Base-by-base conservation (phyloP, 2,888 invertebrate genomes). In the Nezara viridula region DNA sequence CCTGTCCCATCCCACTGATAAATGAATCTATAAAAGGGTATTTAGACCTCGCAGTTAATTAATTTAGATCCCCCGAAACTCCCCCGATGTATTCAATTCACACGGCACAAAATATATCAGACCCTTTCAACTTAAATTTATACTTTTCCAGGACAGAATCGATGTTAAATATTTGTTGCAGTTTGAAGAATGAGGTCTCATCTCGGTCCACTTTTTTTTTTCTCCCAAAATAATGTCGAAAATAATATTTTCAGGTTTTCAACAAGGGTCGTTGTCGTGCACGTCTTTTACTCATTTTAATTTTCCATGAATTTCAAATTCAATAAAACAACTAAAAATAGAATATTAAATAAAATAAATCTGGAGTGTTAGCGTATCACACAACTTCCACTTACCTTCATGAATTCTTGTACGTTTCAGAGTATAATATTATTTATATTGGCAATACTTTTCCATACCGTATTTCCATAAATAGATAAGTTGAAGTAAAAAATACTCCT, bases 21-120 rank as follows among this genome's bases (percentile, higher is more conserved):
- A 88, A 88, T 88, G 88, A 88, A 88, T 88, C 88, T 88, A 88
- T 88, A 88, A 88, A 81, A 77, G 85, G 88, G 88, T 85, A 88
- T 88, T 88, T 88, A 88, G 88, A 85, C 81, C 88, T 52, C 85
- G 21, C 81, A 81, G 77, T 85, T 88, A 88, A 88, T 88, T 88
- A 88, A 88, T 88, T 88, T 88, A 85, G 77, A 81, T 55, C n/a
- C 88, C 27, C 73, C 32, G 50, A 77, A 88, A 49, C 88, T 73
- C 88, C 49, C 81, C 81, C 44, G 55, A 86, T 86, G 86, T 86
- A 86, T 86, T 88, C 73, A 88, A 66, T 88, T 88, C 88, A 88
- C 55, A 73, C 66, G 88, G 88, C 88, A 88, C 66, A 88, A 88
- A 88, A 88, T 88, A 88, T 86, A 86, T 55, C 86, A 86, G 86